Evolutionary conservation across 2,113 vertebrate genomes (phyloP).

Genomic region (Labeo catla): DNA sequence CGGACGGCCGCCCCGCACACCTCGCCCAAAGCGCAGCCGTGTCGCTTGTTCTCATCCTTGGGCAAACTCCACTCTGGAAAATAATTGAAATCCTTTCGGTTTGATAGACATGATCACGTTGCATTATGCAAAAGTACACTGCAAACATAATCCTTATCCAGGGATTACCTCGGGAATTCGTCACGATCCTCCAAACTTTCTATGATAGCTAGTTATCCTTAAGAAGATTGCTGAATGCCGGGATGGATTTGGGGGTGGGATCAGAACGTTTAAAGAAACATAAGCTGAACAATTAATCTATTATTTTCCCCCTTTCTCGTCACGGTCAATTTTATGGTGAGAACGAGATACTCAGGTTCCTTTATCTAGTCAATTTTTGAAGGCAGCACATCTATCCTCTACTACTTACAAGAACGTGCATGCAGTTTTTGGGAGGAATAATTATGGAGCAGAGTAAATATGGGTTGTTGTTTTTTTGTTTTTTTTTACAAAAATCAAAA

Average conservation of each 20-base stretch:
- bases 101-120: constrained; percentile 43
- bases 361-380: not conserved
- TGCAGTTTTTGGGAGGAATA: not conserved
- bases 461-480: not conserved
- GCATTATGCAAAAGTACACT: constrained; percentile 48
- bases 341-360: not conserved
- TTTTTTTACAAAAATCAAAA: too few relatives aligned
- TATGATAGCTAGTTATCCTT: constrained; percentile 43
- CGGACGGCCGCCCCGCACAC: not conserved
- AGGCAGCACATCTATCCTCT: not conserved
- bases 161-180: constrained; percentile 43
- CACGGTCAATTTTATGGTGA: not conserved
- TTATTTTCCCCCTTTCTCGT: constrained; percentile 18
- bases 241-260: constrained; percentile 26
- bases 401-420: not conserved
- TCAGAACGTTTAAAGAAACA: constrained; percentile 47
- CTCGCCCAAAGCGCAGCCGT: not conserved
- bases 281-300: constrained; percentile 34
- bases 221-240: constrained; percentile 39
- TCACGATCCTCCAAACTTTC: constrained; percentile 40
- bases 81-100: constrained; percentile 39
- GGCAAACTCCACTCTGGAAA: not conserved
- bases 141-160: constrained; percentile 50
- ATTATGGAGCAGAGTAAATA: not conserved
- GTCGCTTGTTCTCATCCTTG: constrained; percentile 7